phyloP scores from a whole-genome alignment of 2,797 vertebrate species.

The Eutrigla gurnardus region DNA sequence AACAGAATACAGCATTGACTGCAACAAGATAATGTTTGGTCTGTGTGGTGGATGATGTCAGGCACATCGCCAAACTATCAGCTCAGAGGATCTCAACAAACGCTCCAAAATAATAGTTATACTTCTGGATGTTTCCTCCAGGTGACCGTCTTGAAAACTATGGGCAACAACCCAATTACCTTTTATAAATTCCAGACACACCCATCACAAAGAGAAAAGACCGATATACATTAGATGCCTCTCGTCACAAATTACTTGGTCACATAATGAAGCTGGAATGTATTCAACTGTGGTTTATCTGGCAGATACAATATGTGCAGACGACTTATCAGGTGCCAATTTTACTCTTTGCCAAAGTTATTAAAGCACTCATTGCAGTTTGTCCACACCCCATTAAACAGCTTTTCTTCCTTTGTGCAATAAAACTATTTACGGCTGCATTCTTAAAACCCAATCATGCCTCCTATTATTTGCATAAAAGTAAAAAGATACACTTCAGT shows the following conservation, averaged over 20 bases:
- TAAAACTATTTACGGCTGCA: background rate
- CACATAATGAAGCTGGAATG: background rate
- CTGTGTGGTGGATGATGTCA: too few relatives aligned
- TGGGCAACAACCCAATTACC: too few relatives aligned
- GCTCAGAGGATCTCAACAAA: too few relatives aligned
- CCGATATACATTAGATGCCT: background rate
- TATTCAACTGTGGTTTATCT: background rate
- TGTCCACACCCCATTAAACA: background rate
- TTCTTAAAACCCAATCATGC: background rate
- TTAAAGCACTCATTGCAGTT: background rate
- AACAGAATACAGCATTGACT: too few relatives aligned
- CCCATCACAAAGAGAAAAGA: background rate
- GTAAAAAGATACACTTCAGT: background rate
- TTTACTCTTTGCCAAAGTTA: too few relatives aligned
- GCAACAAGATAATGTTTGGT: too few relatives aligned
- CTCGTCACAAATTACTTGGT: too few relatives aligned
- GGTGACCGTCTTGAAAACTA: too few relatives aligned
- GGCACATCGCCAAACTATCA: too few relatives aligned
- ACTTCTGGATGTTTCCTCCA: background rate
- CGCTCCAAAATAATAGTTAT: too few relatives aligned
- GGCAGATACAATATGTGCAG: background rate
- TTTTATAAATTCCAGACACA: slow-evolving; percentile 11
- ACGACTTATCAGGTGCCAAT: background rate
- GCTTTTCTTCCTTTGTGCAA: background rate
- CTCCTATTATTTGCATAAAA: too few relatives aligned